A percentile compares a stretch with the other conserved stretches of the same genome.
Conservation (phyloP, 1,140 invertebrate species). For the Apocrypta bakeri region DNA sequence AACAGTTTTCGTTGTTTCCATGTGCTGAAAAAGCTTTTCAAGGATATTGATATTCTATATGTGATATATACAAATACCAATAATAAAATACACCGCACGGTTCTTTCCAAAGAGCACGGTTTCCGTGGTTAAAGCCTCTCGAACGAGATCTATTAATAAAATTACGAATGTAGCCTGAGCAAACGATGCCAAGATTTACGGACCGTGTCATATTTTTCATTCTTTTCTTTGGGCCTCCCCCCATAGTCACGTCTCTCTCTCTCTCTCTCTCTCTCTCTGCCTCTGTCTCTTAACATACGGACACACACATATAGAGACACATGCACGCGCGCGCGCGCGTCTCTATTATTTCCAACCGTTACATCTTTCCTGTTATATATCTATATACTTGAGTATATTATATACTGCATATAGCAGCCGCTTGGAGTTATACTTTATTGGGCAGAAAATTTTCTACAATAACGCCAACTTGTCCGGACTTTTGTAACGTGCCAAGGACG, state of each 20-base stretch:
- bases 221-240: not conserved
- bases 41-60: too few species aligned
- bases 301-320: not conserved
- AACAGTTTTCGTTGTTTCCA: too few species aligned
- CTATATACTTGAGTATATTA: not conserved
- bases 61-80: not conserved
- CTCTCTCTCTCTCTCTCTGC: too few species aligned
- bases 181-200: not conserved
- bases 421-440: constrained; percentile 68
- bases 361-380: not conserved
- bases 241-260: not conserved
- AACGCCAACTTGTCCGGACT: constrained; percentile 63
- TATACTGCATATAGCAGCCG: constrained; percentile 45
- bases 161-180: not conserved
- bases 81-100: too few species aligned
- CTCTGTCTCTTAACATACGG: too few species aligned
- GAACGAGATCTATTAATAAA: constrained; percentile 8
- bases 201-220: not conserved
- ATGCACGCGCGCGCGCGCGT: not conserved
- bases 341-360: constrained; percentile 46
- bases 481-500: constrained; percentile 1
- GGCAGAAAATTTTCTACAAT: constrained; percentile 71
- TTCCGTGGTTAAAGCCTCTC: not conserved
- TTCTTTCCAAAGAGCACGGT: not conserved
- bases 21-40: too few species aligned